Percentiles rank a stretch among this genome's conserved stretches.
These are phyloP conservation scores for Ostrea edulis DNA, from an alignment of 1,140 invertebrate species.

Conservation along the genomic window DNA sequence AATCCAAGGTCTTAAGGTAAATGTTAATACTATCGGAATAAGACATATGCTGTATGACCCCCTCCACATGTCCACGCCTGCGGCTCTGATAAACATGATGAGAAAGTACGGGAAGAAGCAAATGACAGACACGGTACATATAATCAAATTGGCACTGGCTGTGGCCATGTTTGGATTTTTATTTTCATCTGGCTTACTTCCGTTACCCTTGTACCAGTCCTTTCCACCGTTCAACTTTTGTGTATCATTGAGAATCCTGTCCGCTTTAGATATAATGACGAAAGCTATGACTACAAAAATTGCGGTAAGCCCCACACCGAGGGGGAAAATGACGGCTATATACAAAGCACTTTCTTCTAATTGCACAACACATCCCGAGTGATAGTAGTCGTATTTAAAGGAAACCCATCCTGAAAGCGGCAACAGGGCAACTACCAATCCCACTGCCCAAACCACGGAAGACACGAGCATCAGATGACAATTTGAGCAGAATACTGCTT, in stretches of 20 bases:
- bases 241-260: not conserved
- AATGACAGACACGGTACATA: conserved; percentile 16
- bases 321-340: conserved; percentile 20
- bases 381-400: conserved; percentile 48
- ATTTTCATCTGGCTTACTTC: conserved; percentile 4
- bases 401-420: conserved; percentile 42
- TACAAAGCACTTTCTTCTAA: conserved; percentile 19
- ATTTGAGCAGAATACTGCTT: conserved; percentile 36
- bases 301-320: conserved; percentile 23
- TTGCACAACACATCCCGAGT: conserved; percentile 41
- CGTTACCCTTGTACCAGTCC: conserved; percentile 1
- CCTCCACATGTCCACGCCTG: conserved; percentile 28
- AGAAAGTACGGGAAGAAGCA: conserved; percentile 46
- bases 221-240: not conserved
- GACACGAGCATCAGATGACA: conserved; percentile 7
- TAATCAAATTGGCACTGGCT: conserved; percentile 34
- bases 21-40: not conserved
- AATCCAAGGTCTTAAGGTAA: conserved; percentile 40
- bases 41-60: conserved; percentile 44
- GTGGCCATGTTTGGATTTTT: conserved; percentile 17
- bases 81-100: conserved; percentile 32
- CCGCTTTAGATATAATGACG: conserved; percentile 3
- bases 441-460: conserved; percentile 23
- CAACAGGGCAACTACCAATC: conserved; percentile 1
- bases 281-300: conserved; percentile 15